These are phyloP conservation scores for Bufo gargarizans DNA, from an alignment of 2,113 vertebrate genomes.

Conservation along the genomic window DNA sequence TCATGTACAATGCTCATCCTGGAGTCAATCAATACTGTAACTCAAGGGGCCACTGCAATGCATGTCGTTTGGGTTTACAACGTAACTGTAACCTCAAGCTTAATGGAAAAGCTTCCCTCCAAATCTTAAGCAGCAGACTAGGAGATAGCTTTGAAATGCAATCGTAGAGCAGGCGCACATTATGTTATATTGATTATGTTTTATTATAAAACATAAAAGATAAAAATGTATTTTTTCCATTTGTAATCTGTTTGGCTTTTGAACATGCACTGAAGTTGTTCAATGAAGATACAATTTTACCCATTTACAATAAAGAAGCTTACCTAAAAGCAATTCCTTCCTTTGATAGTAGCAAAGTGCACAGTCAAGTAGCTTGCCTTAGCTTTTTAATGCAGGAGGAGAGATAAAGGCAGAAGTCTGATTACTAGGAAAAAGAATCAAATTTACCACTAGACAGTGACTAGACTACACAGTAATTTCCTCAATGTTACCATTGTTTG, in stretches of 20 bases:
- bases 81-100: not conserved
- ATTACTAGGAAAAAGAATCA: slow-evolving; percentile 2
- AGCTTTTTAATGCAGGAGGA: slow-evolving; percentile 54
- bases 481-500: not conserved
- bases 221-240: slow-evolving; percentile 8
- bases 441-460: slow-evolving; percentile 6
- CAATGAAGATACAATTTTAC: slow-evolving; percentile 37
- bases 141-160: not conserved
- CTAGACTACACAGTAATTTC: not conserved
- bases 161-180: not conserved
- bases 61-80: not conserved
- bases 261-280: slow-evolving; percentile 32
- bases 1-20: too few relatives aligned
- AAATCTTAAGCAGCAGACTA: not conserved
- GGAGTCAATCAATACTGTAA: too few relatives aligned
- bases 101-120: not conserved
- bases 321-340: slow-evolving; percentile 60
- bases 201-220: slow-evolving; percentile 41
- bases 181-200: slow-evolving; percentile 47
- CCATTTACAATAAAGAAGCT: slow-evolving; percentile 39
- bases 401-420: slow-evolving; percentile 45
- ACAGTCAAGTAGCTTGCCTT: slow-evolving; percentile 55
- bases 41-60: too few relatives aligned
- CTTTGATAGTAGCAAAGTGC: slow-evolving; percentile 68
- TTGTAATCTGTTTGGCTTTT: slow-evolving; percentile 38